Percentiles rank a stretch among this genome's conserved stretches.
Evolutionary conservation across 1,140 invertebrate genomes (phyloP).

Genomic region (Drosophila sp.): DNA sequence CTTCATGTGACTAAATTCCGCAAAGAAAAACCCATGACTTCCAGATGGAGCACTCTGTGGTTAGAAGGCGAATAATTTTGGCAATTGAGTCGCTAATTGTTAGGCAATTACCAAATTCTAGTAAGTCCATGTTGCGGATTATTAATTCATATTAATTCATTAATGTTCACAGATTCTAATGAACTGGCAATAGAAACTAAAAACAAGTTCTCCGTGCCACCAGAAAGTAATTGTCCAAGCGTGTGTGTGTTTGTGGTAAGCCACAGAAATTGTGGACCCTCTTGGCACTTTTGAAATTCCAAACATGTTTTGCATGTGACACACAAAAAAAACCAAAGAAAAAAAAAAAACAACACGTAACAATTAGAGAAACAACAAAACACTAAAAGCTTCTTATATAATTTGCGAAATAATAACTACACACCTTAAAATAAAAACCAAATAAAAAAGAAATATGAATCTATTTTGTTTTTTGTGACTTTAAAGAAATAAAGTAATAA

Average conservation of each 20-base stretch:
- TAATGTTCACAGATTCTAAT: constrained; percentile 3
- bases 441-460: constrained; percentile 21
- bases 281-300: constrained; percentile 34
- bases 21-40: background rate
- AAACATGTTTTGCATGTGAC: constrained; percentile 30
- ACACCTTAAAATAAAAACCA: constrained; percentile 37
- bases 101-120: background rate
- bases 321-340: constrained; percentile 32
- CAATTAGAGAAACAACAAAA: constrained; percentile 62
- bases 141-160: constrained; percentile 4
- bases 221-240: constrained; percentile 2
- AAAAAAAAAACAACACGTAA: constrained; percentile 53
- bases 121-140: background rate
- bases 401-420: constrained; percentile 65
- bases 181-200: background rate
- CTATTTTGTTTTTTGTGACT: constrained; percentile 44
- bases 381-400: constrained; percentile 74
- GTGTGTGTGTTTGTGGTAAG: background rate
- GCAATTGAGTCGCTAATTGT: background rate
- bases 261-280: constrained; percentile 2
- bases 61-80: background rate
- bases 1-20: too few species aligned
- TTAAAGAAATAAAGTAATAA: constrained; percentile 48
- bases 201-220: constrained; percentile 3
- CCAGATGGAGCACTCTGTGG: background rate